Evolutionary conservation across 2,797 vertebrate genomes (phyloP), one percentile per base, ranked within the genome.

Genomic region (Intellagama lesueurii): DNA sequence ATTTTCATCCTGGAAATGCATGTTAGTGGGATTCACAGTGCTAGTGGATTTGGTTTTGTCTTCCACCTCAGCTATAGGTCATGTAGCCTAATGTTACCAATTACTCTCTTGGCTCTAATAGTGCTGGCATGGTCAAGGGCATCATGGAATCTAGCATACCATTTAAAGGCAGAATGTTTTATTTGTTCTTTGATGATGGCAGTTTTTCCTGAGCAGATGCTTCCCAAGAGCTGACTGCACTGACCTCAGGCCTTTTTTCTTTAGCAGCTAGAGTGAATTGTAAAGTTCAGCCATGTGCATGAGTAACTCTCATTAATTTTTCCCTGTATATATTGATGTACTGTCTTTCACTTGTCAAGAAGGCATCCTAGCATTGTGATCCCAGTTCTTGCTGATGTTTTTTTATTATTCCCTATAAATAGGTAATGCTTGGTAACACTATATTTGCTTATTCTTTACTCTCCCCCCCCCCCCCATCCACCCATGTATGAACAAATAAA

Each of bases 201-300:
- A 82, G 32, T 90, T 89, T 60, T 76, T 24, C 66, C 40, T 4
- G 84, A 95, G 92, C 95, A 95, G 94, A 95, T 94, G 94, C 95
- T 95, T 93, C 73, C 83, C 64, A 85, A 92, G 91, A 87, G 82
- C 85, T 82, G n/a, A 91, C 87, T 90, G 11, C 90, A 87, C 83
- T 81, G 91, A 64, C 92, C 92, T 89, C 22, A 80, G 32, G 95
- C 93, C 94, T 95, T 93, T 95, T 92, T 92, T 90, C 90, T 88
- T 91, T 1, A 86, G 83, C 91, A 81, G 49, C 91, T 94, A 88
- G 87, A 93, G 86, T 93, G 91, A 90, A 92, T 94, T 92, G 81
- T 92, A 79, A 89, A 92, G 92, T 90, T 92, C 92, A 93, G 89
- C 83, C 90, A 40, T 40, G 88, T 94, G 83, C 79, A 87, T 0